Base-by-base conservation (phyloP, 2,797 vertebrate genomes). In the Sebastes steindachneri region DNA sequence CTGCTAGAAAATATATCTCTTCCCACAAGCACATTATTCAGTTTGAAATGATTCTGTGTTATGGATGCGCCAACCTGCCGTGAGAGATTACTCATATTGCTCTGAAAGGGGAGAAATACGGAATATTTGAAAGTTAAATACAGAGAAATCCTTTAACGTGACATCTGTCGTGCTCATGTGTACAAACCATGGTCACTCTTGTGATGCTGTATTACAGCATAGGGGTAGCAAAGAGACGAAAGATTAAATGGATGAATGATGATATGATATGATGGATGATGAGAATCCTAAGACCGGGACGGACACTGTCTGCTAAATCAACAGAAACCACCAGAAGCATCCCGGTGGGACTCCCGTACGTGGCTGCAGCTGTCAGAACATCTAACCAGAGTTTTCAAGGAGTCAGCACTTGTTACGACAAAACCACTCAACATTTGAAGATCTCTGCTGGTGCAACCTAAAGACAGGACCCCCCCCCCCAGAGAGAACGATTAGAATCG, bases 21-120 rank as follows among this genome's bases (percentile, higher is more conserved):
- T 33, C 60, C 65, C 48, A 72, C 48, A 68, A 77, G 64, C 72
- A 73, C 73, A 51, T 84, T 80, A 78, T 85, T 87, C 79, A 75
- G 26, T 41, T 21, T 53, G 45, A 77, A 77, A 83, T 75, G 28
- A 77, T 69, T 58, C 64, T n/a, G 33, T 45, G 59, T 82, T 83
- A 82, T 59, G 48, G 41, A 83, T 80, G 64, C 64, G 19, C 33
- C 8, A 51, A 14, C 21, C 53, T 65, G 75, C 79, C 54, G 11
- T 4, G 41, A 80, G 48, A 53, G n/a, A 79, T 75, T 73, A 71
- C 55, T 79, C 77, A 71, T 25, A 55, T 5, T n/a, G 31, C 33
- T 75, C 54, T 45, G 25, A 29, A 80, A 15, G 62, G 35, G 26
- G 19, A 73, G 48, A 31, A 68, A 68, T 6, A 35, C 4, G 3